Evolutionary conservation across 1,140 invertebrate genomes (phyloP), one percentile per base, ranked within the genome.

Genomic region (Mya arenaria): DNA sequence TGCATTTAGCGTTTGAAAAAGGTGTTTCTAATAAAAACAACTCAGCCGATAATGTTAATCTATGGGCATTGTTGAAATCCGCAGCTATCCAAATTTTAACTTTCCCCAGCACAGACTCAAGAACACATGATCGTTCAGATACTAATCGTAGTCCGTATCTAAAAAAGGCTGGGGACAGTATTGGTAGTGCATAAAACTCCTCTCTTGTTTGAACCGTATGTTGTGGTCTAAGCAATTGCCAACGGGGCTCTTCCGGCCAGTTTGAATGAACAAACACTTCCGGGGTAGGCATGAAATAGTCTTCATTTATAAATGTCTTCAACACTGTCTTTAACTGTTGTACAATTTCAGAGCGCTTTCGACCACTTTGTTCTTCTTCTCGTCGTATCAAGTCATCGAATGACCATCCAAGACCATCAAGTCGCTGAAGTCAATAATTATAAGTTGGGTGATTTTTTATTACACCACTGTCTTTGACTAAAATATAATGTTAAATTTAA

Each of bases 251-350:
- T 17, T 79, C 60, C 23, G 75, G 32, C 25, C 36, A 79, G 36
- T 69, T 58, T 0, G 65, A 66, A 58, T 79, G 65, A 13, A 79
- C 23, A 34, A 79, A 79, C 19, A 79, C 65, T 39, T 79, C 75
- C 13, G 75, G 75, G 1, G 75, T 63, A 48, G 75, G 75, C 75
- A 79, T 79, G 30, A 79, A 79, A 55, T 68, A 79, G 41, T 79
- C 75, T 19, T 79, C 75, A 32, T 79, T 79, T 13, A 79, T 79
- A 28, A 79, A 79, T 39, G 28, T 30, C 44, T 79, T 68, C 1
- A 68, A 13, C 0, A 69, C 58, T 56, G 68, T 34, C n/a, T 79
- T 79, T 4, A 69, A 1, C 13, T 15, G 32, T 56, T 79, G 55
- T 4, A 55, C 13, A 56, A 58, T 28, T 55, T 68, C 72, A 19